Conservation (phyloP, 2,113 vertebrate species). For the Malurus elegans region DNA sequence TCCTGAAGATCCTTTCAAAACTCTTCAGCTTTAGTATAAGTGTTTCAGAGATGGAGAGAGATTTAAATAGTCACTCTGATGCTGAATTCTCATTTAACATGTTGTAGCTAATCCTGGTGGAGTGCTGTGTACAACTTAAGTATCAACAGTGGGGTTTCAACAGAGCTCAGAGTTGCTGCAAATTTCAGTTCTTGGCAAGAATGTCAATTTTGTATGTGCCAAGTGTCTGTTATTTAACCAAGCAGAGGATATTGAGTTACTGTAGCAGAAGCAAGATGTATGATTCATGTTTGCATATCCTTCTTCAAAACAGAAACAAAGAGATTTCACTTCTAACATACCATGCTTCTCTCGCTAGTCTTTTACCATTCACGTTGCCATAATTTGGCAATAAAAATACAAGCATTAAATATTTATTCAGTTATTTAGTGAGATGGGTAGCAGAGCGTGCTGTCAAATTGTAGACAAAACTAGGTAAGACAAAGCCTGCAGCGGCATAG, state of each 20-base stretch:
- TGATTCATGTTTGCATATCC: constrained; percentile 65
- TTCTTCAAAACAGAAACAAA: constrained; percentile 63
- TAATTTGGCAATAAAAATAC: not conserved
- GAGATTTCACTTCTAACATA: constrained; percentile 13
- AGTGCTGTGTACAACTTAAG: constrained; percentile 52
- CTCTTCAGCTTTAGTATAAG: not conserved
- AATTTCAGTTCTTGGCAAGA: constrained; percentile 77
- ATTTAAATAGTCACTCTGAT: constrained; percentile 31
- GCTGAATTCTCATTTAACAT: constrained; percentile 40
- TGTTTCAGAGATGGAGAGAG: not conserved
- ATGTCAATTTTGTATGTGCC: constrained; percentile 64
- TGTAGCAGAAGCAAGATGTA: constrained; percentile 72
- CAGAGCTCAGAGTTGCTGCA: constrained; percentile 53
- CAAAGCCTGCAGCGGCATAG: not conserved
- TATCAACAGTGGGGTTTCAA: constrained; percentile 58
- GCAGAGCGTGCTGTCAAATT: not conserved
- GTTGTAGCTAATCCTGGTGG: constrained; percentile 66
- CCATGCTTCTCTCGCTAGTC: constrained; percentile 14
- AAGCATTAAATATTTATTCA: not conserved
- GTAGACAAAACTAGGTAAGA: not conserved
- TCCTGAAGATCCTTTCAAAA: constrained; percentile 12
- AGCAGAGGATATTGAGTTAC: constrained; percentile 80
- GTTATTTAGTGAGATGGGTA: constrained; percentile 14
- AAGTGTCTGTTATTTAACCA: constrained; percentile 79
- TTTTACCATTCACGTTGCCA: not conserved